Percentiles rank a stretch among this genome's conserved stretches.
Conservation (phyloP, 2,888 invertebrate genomes). For the Tortricodes alternella region DNA sequence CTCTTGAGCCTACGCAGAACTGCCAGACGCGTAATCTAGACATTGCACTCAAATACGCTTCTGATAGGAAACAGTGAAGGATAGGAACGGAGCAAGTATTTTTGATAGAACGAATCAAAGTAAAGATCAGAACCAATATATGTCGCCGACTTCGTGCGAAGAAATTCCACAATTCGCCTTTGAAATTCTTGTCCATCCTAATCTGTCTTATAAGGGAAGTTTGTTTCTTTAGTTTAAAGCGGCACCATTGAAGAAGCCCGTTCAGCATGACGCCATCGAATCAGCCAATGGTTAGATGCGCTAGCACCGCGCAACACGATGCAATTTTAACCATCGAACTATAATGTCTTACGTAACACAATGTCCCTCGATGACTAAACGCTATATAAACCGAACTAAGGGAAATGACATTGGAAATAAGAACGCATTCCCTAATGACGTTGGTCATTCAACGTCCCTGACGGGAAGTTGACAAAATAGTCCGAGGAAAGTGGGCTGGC, state of each 20-base stretch:
- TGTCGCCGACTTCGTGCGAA: too few species aligned
- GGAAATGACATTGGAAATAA: constrained; percentile 56
- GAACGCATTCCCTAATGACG: constrained; percentile 39
- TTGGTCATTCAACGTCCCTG: constrained; percentile 65
- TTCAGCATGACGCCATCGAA: too few species aligned
- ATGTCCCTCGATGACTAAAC: too few species aligned
- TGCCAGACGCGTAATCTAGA: constrained; percentile 39
- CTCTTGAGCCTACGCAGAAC: constrained; percentile 51
- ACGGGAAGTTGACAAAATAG: constrained; percentile 68
- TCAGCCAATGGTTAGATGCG: too few species aligned
- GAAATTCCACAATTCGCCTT: too few species aligned
- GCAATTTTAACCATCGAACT: too few species aligned
- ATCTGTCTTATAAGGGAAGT: too few species aligned
- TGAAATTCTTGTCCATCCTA: too few species aligned
- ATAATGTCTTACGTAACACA: too few species aligned
- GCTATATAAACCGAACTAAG: constrained; percentile 42
- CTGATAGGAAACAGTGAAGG: constrained; percentile 1
- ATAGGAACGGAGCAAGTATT: background rate
- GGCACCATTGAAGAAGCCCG: too few species aligned
- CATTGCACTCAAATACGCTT: constrained; percentile 26
- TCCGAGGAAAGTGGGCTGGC: constrained; percentile 64
- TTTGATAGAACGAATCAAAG: background rate
- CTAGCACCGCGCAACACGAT: too few species aligned
- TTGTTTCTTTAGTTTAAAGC: too few species aligned
- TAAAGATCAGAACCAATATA: background rate